Percentiles rank a stretch among this genome's conserved stretches.
phyloP scores from a whole-genome alignment of 2,888 invertebrate genomes.

The Leptarthrus brevirostris region DNA sequence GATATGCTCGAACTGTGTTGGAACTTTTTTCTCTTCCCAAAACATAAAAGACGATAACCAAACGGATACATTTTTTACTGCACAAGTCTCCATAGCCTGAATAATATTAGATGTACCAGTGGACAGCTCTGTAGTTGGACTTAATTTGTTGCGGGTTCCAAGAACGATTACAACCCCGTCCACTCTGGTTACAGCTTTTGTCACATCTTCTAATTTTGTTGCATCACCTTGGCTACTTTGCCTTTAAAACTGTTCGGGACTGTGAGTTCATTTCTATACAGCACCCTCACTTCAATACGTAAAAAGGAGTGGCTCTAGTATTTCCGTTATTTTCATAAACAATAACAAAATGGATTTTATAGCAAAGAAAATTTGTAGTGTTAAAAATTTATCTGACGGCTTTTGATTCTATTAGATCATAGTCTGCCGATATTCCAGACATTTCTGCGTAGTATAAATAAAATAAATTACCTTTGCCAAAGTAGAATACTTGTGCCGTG shows the following conservation, averaged over 20 bases:
- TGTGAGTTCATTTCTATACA: slow-evolving; percentile 79
- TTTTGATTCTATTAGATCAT: too few species aligned
- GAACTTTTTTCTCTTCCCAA: slow-evolving; percentile 79
- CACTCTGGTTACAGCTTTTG: slow-evolving; percentile 75
- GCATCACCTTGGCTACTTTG: slow-evolving; percentile 81
- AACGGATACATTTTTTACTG: slow-evolving; percentile 76
- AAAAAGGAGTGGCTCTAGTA: too few species aligned
- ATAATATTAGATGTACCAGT: slow-evolving; percentile 84
- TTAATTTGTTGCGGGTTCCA: slow-evolving; percentile 82
- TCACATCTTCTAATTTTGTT: slow-evolving; percentile 77
- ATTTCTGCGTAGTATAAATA: too few species aligned
- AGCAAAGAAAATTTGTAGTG: too few species aligned
- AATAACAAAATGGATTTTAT: too few species aligned
- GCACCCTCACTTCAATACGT: slow-evolving; percentile 76
- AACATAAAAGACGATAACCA: slow-evolving; percentile 87
- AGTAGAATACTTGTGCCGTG: too few species aligned
- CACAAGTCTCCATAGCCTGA: slow-evolving; percentile 80
- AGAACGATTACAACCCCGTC: slow-evolving; percentile 81
- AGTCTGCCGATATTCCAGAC: too few species aligned
- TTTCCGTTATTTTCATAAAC: too few species aligned
- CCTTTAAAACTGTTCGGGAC: slow-evolving; percentile 75
- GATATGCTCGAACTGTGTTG: slow-evolving; percentile 76
- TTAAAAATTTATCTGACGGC: too few species aligned
- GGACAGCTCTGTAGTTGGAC: slow-evolving; percentile 82
- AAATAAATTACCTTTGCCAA: too few species aligned